phyloP scores from a whole-genome alignment of 1,140 invertebrate genomes.

The Bombus impatiens region DNA sequence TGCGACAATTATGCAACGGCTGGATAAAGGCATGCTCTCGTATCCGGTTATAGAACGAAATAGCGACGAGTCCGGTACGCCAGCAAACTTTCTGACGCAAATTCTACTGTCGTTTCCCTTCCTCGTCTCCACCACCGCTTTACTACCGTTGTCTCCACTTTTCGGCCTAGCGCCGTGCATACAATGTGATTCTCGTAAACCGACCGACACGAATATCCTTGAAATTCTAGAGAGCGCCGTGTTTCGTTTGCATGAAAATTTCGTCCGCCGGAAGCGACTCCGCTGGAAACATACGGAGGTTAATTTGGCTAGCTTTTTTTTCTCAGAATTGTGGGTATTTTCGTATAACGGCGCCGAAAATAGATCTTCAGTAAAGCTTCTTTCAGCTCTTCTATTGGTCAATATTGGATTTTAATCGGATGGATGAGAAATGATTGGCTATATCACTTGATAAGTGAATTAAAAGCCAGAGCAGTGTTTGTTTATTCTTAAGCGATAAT shows the following conservation, averaged over 20 bases:
- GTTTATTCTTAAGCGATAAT: too few species aligned
- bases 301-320: slow-evolving; percentile 2
- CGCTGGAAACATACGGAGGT: neutral
- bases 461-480: too few species aligned
- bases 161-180: neutral
- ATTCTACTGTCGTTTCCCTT: neutral
- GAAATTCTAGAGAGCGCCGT: neutral
- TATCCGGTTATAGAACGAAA: slow-evolving; percentile 56
- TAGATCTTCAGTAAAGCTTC: neutral
- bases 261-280: neutral
- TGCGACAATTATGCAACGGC: slow-evolving; percentile 62
- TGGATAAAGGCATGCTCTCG: slow-evolving; percentile 60
- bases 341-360: neutral
- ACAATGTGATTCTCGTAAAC: neutral
- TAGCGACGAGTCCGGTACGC: slow-evolving; percentile 1
- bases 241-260: slow-evolving; percentile 17
- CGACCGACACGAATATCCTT: neutral
- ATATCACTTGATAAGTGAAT: too few species aligned
- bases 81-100: slow-evolving; percentile 14
- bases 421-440: too few species aligned
- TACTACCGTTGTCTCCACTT: neutral
- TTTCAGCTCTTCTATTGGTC: too few species aligned
- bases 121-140: neutral
- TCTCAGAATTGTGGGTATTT: too few species aligned
- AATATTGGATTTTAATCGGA: too few species aligned